phyloP scores from a whole-genome alignment of 2,797 vertebrate species.

The Triplophysa bombifrons region DNA sequence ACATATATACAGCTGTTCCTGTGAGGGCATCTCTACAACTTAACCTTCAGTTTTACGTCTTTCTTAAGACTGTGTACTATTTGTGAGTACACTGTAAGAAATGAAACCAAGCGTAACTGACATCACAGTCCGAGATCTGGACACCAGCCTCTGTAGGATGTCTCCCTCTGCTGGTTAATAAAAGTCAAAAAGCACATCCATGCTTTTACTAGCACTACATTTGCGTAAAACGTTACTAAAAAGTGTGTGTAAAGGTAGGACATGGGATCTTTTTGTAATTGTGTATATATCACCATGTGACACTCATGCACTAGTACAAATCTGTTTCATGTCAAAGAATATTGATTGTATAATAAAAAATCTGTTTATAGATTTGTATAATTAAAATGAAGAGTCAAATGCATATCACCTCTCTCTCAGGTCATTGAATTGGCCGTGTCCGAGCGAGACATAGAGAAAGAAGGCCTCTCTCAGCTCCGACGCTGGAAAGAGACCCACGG shows the following conservation, averaged over 20 bases:
- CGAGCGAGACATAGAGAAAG: constrained; percentile 92
- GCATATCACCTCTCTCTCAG: constrained; percentile 64
- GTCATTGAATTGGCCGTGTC: constrained; percentile 85
- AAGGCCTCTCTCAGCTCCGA: constrained; percentile 88
- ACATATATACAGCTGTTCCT: background rate
- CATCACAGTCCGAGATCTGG: background rate
- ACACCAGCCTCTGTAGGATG: background rate
- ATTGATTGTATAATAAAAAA: background rate
- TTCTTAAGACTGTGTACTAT: background rate
- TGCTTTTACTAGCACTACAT: background rate
- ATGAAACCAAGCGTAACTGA: background rate
- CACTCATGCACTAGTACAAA: no score
- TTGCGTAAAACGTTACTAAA: no score
- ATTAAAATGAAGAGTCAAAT: background rate
- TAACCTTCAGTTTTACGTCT: background rate
- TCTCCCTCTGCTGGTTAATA: background rate
- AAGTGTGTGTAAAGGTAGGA: no score
- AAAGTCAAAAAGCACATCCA: background rate
- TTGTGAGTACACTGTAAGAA: background rate
- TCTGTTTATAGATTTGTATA: background rate
- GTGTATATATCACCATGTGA: no score
- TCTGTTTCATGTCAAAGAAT: background rate
- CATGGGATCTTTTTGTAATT: no score
- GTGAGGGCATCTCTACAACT: background rate
- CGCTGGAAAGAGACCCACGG: constrained; percentile 89